phyloP scores from a whole-genome alignment of 1,140 invertebrate genomes.

The Mactra quadrangularis region DNA sequence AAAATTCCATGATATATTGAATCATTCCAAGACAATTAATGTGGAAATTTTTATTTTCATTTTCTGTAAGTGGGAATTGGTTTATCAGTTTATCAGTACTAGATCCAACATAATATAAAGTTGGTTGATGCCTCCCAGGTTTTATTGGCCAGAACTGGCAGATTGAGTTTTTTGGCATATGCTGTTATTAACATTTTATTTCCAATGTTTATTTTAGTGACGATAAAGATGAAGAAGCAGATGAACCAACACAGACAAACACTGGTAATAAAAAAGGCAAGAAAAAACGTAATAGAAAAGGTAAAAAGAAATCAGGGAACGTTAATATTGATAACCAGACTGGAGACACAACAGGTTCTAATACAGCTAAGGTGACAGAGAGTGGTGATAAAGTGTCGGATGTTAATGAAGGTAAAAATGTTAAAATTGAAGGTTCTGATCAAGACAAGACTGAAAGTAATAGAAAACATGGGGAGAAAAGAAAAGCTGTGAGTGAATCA shows the following conservation, averaged over 20 bases:
- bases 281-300: slow-evolving; percentile 32
- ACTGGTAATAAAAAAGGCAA: slow-evolving; percentile 5
- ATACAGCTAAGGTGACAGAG: not conserved
- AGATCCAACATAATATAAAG: no score
- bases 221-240: slow-evolving; percentile 27
- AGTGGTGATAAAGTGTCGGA: no score
- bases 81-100: no score
- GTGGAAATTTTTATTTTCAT: no score
- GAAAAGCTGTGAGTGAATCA: slow-evolving; percentile 49
- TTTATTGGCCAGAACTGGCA: no score
- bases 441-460: no score
- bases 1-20: no score
- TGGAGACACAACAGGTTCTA: slow-evolving; percentile 5
- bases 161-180: no score
- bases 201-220: slow-evolving; percentile 35
- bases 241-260: not conserved
- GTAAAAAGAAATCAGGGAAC: slow-evolving; percentile 26
- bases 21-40: no score
- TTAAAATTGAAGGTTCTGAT: slow-evolving; percentile 47
- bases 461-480: slow-evolving; percentile 29
- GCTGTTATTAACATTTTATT: no score
- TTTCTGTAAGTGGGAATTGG: no score
- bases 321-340: slow-evolving; percentile 43
- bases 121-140: no score
- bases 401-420: slow-evolving; percentile 65